Base-by-base conservation (phyloP, 1,140 invertebrate genomes). In the Drosophila ananassae region DNA sequence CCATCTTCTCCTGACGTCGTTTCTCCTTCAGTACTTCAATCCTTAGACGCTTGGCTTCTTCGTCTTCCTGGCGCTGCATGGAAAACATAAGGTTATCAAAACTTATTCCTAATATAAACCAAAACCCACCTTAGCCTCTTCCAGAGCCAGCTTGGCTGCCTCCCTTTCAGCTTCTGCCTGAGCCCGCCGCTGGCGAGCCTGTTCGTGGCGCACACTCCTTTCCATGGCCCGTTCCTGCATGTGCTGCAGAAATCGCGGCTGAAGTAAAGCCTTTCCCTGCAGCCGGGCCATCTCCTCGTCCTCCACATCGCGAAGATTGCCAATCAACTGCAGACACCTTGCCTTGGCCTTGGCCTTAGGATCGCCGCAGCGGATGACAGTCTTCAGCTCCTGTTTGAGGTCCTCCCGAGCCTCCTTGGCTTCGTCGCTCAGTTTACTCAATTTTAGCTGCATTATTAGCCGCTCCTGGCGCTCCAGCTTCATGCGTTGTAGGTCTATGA, bases 141-240 rank as follows among this genome's bases (percentile, higher is more conserved):
- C 90, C 2, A 89, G 62, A 17, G 92, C 92, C 41, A 94, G 92
- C 71, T 94, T 93, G 28, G 94, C 73, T 57, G 92, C 92, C 59
- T 94, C 92, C 8, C 93, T 92, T 58, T 94, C 93, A 60, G 94
- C 93, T 72, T 95, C 94, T 28, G 94, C 93, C 63, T 94, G 92
- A 22, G 92, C 90, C 48, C 94, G 92, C 30, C 94, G 91, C 89
- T 95, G 94, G 52, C 93, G 90, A 30, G 94, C 94, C 58, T 95
- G 92, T 51, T 94, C 93, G 66, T 94, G 93, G 69, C 93, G 94
- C 76, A 94, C 92, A 77, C 93, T 93, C 7, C 95, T 90, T 77
- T 95, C 93, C 22, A 93, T 81, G 3, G 94, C 94, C 68, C 94
- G 92, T 53, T 94, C 92, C 73, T 95, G 94, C 94, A 95, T 94